A percentile compares a stretch with the other conserved stretches of the same genome.
These are phyloP conservation scores for Choloepus hoffmanni DNA, from an alignment of 2,113 vertebrate genomes.

Conservation along the genomic window DNA sequence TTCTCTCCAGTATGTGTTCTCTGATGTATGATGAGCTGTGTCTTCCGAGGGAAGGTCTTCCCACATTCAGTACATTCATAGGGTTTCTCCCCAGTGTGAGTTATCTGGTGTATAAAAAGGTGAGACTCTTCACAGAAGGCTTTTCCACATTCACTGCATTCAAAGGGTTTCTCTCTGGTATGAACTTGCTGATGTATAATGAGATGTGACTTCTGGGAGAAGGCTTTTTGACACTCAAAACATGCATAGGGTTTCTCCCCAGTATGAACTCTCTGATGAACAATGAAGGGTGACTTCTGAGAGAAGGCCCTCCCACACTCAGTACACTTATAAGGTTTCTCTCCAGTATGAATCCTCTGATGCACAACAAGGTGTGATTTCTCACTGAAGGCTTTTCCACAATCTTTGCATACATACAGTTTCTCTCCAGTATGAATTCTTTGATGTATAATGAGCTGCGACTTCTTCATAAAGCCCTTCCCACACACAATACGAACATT, in stretches of 20 bases:
- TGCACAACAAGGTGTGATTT: neutral
- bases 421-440: conserved; percentile 52
- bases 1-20: conserved; percentile 27
- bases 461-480: conserved; percentile 39
- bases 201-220: conserved; percentile 16
- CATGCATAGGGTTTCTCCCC: conserved; percentile 39
- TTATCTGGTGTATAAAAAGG: neutral
- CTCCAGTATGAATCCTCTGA: neutral
- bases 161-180: conserved; percentile 5
- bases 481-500: conserved; percentile 30
- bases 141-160: conserved; percentile 18
- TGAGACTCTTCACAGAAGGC: neutral
- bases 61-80: neutral
- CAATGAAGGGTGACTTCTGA: neutral
- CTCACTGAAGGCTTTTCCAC: neutral
- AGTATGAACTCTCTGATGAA: conserved; percentile 28
- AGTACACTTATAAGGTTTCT: conserved; percentile 22
- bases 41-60: conserved; percentile 14
- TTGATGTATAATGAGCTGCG: neutral
- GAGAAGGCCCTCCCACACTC: conserved; percentile 8
- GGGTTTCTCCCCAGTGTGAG: neutral
- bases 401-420: neutral
- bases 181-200: neutral
- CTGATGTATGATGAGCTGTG: neutral
- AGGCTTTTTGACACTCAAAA: conserved; percentile 13